Base-by-base conservation (phyloP, 2,888 invertebrate genomes). In the Fragum fragum region DNA sequence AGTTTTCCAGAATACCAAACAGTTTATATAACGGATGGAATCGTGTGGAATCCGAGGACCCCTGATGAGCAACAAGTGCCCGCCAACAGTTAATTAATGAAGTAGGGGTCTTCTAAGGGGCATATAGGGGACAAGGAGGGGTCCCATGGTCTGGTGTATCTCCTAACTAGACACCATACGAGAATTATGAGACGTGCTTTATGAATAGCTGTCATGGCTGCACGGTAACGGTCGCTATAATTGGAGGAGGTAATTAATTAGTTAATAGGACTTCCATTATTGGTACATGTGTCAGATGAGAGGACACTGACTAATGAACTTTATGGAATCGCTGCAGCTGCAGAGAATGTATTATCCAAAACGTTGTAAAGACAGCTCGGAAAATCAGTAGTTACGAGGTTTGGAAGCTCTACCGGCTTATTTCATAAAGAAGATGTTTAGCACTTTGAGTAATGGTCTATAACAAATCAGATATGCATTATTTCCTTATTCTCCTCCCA, bases 51-150 rank as follows among this genome's bases (percentile, higher is more conserved):
- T n/a, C 32, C 66, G 9, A 3, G 9, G 14, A 57, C 42, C 66
- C 73, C 73, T n/a, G 73, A 26, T 0, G 73, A 47, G 52, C 21
- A 26, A 21, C 63, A 63, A 53, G 73, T 66, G 66, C 73, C 52
- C 73, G 63, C 73, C 53, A 81, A 81, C 81, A 74, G 81, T 77
- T 71, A 53, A 66, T 77, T 76, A 73, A 77, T 70, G 53, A 47
- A 71, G 21, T 21, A 26, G 36, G 21, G 47, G 53, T 52, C 47
- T 57, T 42, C 21, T 39, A 14, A 14, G 61, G 57, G 73, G 32
- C 59, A 66, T 3, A 3, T 21, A 28, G 52, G 55, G 57, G 36
- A 71, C 71, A 57, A 5, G 9, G 14, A 36, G 57, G 53, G 70
- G 70, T n/a, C 36, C 36, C 28, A 11, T 7, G 18, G 42, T 66